A percentile compares a stretch with the other conserved stretches of the same genome.
Evolutionary conservation across 2,888 invertebrate genomes (phyloP).

Genomic region (Caenorhabditis sp.): DNA sequence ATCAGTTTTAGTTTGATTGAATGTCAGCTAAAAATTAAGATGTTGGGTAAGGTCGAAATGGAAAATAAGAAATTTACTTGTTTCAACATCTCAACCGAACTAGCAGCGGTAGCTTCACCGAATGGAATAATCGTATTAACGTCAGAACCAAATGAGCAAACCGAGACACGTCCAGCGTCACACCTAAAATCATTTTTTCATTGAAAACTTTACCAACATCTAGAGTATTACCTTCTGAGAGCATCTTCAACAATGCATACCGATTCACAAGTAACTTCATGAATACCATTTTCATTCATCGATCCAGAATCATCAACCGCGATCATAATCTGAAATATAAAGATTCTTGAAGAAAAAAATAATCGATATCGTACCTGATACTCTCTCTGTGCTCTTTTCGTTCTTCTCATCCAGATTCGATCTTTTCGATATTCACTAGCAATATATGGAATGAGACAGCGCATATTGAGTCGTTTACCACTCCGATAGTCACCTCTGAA

Average conservation of each 20-base stretch:
- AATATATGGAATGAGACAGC: slow-evolving; percentile 95
- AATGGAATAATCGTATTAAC: slow-evolving; percentile 87
- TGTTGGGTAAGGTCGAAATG: too few relatives aligned
- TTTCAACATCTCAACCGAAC: slow-evolving; percentile 38
- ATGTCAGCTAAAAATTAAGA: slow-evolving; percentile 73
- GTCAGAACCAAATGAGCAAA: slow-evolving; percentile 87
- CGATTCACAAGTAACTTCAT: slow-evolving; percentile 89
- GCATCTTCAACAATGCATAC: slow-evolving; percentile 88
- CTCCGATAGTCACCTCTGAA: slow-evolving; percentile 92
- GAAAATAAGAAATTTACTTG: too few relatives aligned
- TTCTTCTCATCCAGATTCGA: slow-evolving; percentile 95
- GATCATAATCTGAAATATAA: slow-evolving; percentile 78
- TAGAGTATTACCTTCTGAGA: slow-evolving; percentile 76
- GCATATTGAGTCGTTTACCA: slow-evolving; percentile 96
- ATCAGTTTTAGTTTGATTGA: slow-evolving; percentile 88
- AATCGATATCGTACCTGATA: slow-evolving; percentile 79
- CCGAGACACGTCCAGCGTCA: slow-evolving; percentile 85
- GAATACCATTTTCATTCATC: slow-evolving; percentile 76
- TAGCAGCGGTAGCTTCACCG: slow-evolving; percentile 75
- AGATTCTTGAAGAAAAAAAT: too few relatives aligned
- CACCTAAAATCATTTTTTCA: slow-evolving; percentile 72
- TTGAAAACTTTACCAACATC: background rate
- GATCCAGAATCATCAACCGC: slow-evolving; percentile 93
- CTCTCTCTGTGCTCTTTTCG: slow-evolving; percentile 91
- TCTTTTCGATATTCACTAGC: slow-evolving; percentile 98